These are phyloP conservation scores for Lanistes nyassanus DNA, from an alignment of 1,140 invertebrate genomes.

Conservation along the genomic window DNA sequence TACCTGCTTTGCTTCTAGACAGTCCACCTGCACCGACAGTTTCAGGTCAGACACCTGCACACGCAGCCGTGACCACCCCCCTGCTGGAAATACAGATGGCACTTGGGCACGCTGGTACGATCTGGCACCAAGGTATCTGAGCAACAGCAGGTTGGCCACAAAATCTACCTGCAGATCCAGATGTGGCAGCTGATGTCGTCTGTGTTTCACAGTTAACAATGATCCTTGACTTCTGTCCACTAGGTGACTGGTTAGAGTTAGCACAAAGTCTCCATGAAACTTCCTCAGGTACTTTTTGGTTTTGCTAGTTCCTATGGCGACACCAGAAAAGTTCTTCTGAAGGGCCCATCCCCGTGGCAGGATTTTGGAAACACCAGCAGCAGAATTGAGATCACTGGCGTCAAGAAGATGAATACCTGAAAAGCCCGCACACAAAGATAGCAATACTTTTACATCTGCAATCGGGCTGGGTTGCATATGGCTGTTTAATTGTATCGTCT, in stretches of 20 bases:
- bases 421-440: neutral
- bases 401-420: constrained; percentile 26
- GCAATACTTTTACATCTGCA: neutral
- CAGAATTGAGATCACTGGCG: neutral
- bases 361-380: constrained; percentile 15
- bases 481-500: no score
- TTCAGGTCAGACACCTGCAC: constrained; percentile 22
- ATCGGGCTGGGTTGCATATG: no score
- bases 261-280: constrained; percentile 28
- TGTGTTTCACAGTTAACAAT: constrained; percentile 32
- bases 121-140: constrained; percentile 42
- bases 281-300: constrained; percentile 15
- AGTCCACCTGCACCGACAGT: constrained; percentile 30
- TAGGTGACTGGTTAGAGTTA: constrained; percentile 18
- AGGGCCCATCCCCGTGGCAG: constrained; percentile 29
- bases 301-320: constrained; percentile 1
- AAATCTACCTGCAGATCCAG: constrained; percentile 40
- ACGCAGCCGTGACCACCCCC: constrained; percentile 30
- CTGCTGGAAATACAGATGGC: constrained; percentile 26
- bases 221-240: neutral
- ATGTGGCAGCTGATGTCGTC: constrained; percentile 34
- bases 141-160: constrained; percentile 27
- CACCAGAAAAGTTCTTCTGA: constrained; percentile 25
- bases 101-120: constrained; percentile 43
- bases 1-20: neutral